Base-by-base conservation (phyloP, 2,113 vertebrate species). In the Saguinus midas region DNA sequence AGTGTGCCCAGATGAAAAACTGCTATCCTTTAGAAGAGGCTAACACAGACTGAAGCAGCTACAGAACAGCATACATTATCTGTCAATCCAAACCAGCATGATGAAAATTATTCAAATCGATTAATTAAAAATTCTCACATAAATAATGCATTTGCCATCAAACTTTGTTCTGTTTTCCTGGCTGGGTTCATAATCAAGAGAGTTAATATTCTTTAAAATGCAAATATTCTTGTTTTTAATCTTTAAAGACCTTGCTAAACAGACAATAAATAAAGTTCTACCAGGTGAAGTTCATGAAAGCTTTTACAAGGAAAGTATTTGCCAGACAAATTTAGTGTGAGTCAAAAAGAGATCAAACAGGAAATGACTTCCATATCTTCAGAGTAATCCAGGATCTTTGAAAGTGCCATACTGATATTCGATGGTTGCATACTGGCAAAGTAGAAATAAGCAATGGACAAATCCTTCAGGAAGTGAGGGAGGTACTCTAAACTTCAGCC, bases 21-120 rank as follows among this genome's bases (percentile, higher is more conserved):
- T 70, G 87, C 52, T 87, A 76, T 84, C 21, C 76, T 92, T 96
- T 43, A 82, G 23, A 90, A 95, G 84, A 92, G 61, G 86, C 95
- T 81, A 95, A 92, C 50, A 35, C 4, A 23, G 35, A 48, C 72
- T 83, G 43, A 13, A 40, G 55, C 61, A 66, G 57, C 64, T 48
- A 70, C 66, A 48, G 80, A 87, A 93, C 18, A 80, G 61, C 35
- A 64, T n/a, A 80, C 0, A 0, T 68, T 85, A 48, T 86, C 81
- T 68, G 83, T 79, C 91, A 84, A 7, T 95, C 75, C 25, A 66
- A 89, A 87, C 79, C 75, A 84, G 76, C 5, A 17, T 0, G 43
- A 37, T 61, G 84, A 80, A 97, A 93, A 97, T 94, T 96, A 97
- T 97, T 98, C 92, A 95, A 95, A 92, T 94, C 91, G 87, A 97